A percentile compares a stretch with the other conserved stretches of the same genome.
These are phyloP conservation scores for Conomelus anceps DNA, from an alignment of 2,888 invertebrate genomes.

Conservation along the genomic window DNA sequence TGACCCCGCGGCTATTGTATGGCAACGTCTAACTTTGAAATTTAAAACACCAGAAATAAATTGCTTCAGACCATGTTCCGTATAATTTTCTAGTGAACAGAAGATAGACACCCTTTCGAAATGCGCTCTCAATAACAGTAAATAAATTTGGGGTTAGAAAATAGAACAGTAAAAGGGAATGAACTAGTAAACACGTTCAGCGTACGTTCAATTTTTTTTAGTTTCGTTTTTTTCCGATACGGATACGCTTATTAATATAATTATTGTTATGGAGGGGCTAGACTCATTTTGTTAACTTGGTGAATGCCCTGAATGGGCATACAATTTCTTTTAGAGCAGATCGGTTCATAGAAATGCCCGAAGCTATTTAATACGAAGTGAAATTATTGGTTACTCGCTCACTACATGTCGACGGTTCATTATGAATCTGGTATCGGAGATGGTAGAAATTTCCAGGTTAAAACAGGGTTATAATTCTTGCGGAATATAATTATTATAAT, in stretches of 20 bases:
- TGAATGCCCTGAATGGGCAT: not conserved
- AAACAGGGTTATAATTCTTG: too few relatives aligned
- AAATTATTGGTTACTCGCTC: not conserved
- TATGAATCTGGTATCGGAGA: not conserved
- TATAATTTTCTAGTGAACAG: not conserved
- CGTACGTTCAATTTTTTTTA: not conserved
- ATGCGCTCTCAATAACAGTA: not conserved
- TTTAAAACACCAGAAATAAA: not conserved
- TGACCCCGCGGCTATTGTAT: not conserved
- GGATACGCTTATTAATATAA: not conserved
- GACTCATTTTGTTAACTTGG: not conserved
- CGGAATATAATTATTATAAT: too few relatives aligned
- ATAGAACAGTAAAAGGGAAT: not conserved
- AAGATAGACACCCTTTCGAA: not conserved
- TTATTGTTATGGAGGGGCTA: not conserved
- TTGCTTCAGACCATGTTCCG: not conserved
- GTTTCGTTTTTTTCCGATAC: not conserved
- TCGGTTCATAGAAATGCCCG: not conserved
- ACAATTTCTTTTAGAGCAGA: not conserved
- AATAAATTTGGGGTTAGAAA: not conserved
- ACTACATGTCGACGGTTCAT: not conserved
- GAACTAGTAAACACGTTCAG: not conserved
- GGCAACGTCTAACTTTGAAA: not conserved
- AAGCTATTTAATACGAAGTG: not conserved
- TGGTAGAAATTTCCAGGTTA: not conserved